phyloP scores from a whole-genome alignment of 2,888 invertebrate genomes.

The Zaprionus lineosus region DNA sequence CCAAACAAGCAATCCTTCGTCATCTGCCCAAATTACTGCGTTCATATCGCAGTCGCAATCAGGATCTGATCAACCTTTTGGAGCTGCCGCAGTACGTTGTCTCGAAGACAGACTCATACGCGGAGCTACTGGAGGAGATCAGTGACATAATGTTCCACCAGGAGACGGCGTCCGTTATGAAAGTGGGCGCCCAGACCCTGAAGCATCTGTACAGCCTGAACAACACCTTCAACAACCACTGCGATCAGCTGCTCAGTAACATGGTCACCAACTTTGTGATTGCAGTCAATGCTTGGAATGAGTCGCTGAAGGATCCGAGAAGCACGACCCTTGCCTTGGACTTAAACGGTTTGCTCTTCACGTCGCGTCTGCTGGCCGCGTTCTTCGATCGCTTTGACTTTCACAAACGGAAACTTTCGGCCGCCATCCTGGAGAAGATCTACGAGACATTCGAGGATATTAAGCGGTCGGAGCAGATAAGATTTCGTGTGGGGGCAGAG shows the following conservation, averaged over 20 bases:
- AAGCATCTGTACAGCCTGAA: conserved; percentile 6
- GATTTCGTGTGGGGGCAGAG: background rate
- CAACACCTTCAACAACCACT: background rate
- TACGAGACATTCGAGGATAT: no score
- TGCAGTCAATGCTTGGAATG: conserved; percentile 18
- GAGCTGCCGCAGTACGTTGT: conserved; percentile 40
- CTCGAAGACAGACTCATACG: background rate
- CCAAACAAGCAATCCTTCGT: conserved; percentile 18
- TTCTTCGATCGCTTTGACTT: conserved; percentile 46
- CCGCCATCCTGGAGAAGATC: conserved; percentile 1
- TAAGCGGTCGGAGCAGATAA: no score
- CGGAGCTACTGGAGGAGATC: conserved; percentile 21
- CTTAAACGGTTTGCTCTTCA: background rate
- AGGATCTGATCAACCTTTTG: conserved; percentile 36
- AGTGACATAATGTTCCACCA: conserved; percentile 29
- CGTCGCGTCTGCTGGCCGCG: conserved; percentile 30
- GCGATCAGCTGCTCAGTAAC: conserved; percentile 25
- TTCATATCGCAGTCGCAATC: background rate
- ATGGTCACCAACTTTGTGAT: conserved; percentile 38
- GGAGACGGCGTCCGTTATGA: conserved; percentile 19
- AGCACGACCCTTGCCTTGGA: background rate
- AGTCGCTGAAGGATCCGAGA: no score
- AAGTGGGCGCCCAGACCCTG: conserved; percentile 31
- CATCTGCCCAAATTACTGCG: conserved; percentile 19
- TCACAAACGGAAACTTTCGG: no score